Evolutionary conservation across 2,888 invertebrate species (phyloP), one percentile per base, ranked within the genome.

Genomic region (Thecocarcelia acutangulata): DNA sequence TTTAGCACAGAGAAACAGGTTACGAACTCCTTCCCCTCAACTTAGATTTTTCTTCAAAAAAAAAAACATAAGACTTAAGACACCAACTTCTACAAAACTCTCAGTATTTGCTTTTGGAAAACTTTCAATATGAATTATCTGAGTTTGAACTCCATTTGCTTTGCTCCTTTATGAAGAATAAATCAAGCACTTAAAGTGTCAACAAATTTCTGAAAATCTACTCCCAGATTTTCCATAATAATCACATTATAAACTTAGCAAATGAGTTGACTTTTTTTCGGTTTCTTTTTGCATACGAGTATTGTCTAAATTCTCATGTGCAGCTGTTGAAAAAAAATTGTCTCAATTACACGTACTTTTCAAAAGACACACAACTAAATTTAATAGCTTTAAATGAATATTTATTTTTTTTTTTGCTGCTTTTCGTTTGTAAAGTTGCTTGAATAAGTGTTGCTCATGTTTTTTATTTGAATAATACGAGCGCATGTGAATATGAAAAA

Each of bases 131-230:
- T 40, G 24, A 13, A 58, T 42, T 17, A 40, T 48, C 24, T 24
- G 21, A 15, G 3, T 1, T 28, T 24, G 15, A n/a, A 28, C 24
- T 6, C 5, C 19, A 15, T 44, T 33, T 24, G 24, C 24, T 24
- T 3, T 33, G 15, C 42, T 50, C n/a, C 17, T 21, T 72, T 17
- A 44, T 19, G 15, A 58, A 46, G 74, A 61, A 81, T 77, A 74
- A 81, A 81, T 81, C 81, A 81, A 64, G 68, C 81, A 81, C 81
- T 81, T 81, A 77, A 81, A 73, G 73, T 81, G 81, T 81, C 81
- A 81, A 81, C 81, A 81, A 81, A 81, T 81, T 73, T 73, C 76
- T 73, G 44, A 63, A 81, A 81, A 63, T 81, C 56, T 33, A 68
- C 77, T 77, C 52, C 58, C 50, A 48, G 40, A 58, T 74, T 68